Evolutionary conservation across 92 coral and sea anemone genomes (phyloP), one percentile per base, ranked within the genome.

Genomic region (Diadumene lineata): DNA sequence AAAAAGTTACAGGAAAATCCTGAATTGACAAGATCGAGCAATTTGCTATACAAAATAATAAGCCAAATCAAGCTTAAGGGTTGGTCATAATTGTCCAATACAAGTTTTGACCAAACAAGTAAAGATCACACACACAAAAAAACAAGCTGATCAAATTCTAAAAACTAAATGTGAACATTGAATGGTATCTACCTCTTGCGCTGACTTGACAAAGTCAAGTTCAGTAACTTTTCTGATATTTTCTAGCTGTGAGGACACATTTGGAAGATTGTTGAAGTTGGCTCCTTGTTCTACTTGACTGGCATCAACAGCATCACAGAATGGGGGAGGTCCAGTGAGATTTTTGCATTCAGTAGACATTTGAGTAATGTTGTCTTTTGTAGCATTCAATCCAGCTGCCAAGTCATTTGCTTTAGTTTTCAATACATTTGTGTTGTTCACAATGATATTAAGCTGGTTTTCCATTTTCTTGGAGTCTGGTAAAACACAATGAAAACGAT

Each of bases 381-480:
- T 57, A 0, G 13, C 34, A 44, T 82, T 28, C 51, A 87, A 60
- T 0, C 81, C 85, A 16, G 9, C 0, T 3, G 68, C 51, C 71
- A 81, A 74, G 13, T 46, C 26, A 0, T 0, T 50, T 43, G 77
- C 71, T 57, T 17, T 33, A 0, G 18, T 7, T 73, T 76, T 55
- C 75, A 93, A 74, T 22, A 28, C 33, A 0, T 74, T 31, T 7
- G 97, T 87, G 81, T 85, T 91, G 71, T 72, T 61, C 21, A 29
- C 69, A 27, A 93, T 90, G 1, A 65, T 28, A 18, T 31, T 50
- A 51, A 93, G 73, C 43, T 90, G 93, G 18, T 28, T 21, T 50
- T 77, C 58, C 98, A 93, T 93, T 25, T 1, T 18, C 29, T 82
- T 50, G 56, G 98, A 79, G 27, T 82, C 98, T 93, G 63, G 46